phyloP scores from a whole-genome alignment of 2,113 vertebrate genomes.

The Merops nubicus region DNA sequence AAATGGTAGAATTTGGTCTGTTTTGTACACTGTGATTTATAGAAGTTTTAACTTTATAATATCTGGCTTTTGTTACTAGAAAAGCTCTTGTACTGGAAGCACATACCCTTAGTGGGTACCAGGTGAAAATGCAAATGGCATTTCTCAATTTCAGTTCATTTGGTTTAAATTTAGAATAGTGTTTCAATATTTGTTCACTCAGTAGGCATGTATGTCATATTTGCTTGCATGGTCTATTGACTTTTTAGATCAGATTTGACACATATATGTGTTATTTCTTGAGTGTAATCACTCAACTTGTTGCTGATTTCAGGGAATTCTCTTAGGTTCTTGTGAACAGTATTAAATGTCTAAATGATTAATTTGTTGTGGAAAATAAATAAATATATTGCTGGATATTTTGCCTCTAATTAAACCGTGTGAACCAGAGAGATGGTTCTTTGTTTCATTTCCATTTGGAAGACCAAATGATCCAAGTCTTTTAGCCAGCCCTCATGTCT shows the following conservation, averaged over 20 bases:
- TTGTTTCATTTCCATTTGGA: neutral
- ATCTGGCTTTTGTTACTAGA: neutral
- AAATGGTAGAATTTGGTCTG: neutral
- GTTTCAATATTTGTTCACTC: neutral
- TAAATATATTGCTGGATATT: neutral
- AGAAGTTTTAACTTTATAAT: neutral
- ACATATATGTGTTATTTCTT: conserved; percentile 32
- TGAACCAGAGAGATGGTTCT: neutral
- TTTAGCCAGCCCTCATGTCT: neutral
- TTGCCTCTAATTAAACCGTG: neutral
- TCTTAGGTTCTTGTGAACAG: neutral
- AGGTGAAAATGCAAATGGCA: neutral
- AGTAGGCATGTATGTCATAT: neutral
- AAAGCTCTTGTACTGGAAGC: neutral
- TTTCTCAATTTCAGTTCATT: conserved; percentile 15
- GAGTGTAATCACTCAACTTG: conserved; percentile 38
- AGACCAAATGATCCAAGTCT: neutral
- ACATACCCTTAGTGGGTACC: neutral
- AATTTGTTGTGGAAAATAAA: neutral
- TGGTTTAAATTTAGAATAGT: neutral
- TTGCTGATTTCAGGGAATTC: conserved; percentile 15
- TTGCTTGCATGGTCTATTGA: conserved; percentile 34
- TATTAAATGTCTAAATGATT: neutral
- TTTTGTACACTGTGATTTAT: neutral
- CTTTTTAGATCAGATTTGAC: conserved; percentile 46